Conservation (phyloP, 2,113 vertebrate species). For the Anthoscopus minutus region DNA sequence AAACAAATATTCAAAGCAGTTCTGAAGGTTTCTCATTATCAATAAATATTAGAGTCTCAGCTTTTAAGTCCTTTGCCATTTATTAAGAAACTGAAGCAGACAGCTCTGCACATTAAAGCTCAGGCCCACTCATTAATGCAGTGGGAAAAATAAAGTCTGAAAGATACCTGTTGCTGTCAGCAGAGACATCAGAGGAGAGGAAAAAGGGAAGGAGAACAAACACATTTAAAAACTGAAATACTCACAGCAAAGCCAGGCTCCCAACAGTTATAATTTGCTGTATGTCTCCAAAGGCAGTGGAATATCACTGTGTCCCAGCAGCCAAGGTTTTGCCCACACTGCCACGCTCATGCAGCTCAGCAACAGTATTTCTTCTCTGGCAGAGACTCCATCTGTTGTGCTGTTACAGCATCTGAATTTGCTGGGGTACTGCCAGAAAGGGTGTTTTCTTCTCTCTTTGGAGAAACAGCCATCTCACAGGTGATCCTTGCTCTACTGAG, state of each 20-base stretch:
- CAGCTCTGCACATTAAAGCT: not conserved
- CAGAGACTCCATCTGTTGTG: not conserved
- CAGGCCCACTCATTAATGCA: not conserved
- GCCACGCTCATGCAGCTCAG: not conserved
- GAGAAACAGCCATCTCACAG: not conserved
- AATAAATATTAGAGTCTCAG: not conserved
- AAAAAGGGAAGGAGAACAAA: not conserved
- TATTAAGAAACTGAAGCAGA: not conserved
- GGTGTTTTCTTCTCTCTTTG: not conserved
- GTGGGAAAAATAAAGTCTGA: not conserved
- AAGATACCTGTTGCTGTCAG: not conserved
- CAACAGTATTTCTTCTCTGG: not conserved
- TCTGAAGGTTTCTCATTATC: not conserved
- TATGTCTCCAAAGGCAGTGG: not conserved
- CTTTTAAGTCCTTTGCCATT: not conserved
- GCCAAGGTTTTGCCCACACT: not conserved
- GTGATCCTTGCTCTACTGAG: not conserved
- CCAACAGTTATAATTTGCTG: not conserved
- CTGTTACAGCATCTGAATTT: not conserved
- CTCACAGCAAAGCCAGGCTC: not conserved
- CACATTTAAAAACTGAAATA: not conserved
- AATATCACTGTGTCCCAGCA: not conserved
- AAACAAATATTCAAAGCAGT: not conserved
- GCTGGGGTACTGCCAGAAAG: not conserved
- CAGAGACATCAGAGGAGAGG: not conserved